Evolutionary conservation across 2,797 vertebrate species (phyloP), one percentile per base, ranked within the genome.

Genomic region (Salarias fasciatus): DNA sequence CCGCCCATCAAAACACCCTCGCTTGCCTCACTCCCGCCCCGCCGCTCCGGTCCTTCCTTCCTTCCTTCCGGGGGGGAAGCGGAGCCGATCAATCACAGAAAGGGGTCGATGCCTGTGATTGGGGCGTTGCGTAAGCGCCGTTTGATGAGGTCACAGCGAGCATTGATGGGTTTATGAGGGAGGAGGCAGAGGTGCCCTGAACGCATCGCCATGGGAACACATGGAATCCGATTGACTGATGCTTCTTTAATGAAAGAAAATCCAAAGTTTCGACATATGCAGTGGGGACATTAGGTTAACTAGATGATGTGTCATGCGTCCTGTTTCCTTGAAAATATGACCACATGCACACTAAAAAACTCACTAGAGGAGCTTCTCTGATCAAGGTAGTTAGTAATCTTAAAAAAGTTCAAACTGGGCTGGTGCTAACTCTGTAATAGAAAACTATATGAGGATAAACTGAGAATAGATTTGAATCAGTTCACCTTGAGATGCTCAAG

Each of bases 21-120:
- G 5, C 31, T 8, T 33, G 31, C 31, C n/a, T 24, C 18, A 24
- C 14, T 24, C 4, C 43, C 18, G 6, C n/a, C 8, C 58, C 3
- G 5, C 11, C 68, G 30, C n/a, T 24, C 5, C 13, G 5, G 8
- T 10, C 5, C 33, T 11, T 12, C 53, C 8, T 66, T 2, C 15
- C 65, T 79, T 71, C 72, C 69, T 84, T 80, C 86, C 69, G 74
- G 76, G 35, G 57, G 35, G 57, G 33, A 38, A 68, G 62, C 41
- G 5, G 51, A 58, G 74, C 42, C 30, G 41, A 88, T 91, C 80
- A 71, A 88, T 91, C 69, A 41, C 63, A 56, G 40, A 53, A 57
- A 70, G 12, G 6, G 77, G 88, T 91, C 88, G 65, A 91, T 91
- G 69, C 69, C 79, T 77, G 72, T 69, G 79, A 89, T 89, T 83